A percentile compares a stretch with the other conserved stretches of the same genome.
These are phyloP conservation scores for Strix uralensis DNA, from an alignment of 2,113 vertebrate genomes.

Conservation along the genomic window DNA sequence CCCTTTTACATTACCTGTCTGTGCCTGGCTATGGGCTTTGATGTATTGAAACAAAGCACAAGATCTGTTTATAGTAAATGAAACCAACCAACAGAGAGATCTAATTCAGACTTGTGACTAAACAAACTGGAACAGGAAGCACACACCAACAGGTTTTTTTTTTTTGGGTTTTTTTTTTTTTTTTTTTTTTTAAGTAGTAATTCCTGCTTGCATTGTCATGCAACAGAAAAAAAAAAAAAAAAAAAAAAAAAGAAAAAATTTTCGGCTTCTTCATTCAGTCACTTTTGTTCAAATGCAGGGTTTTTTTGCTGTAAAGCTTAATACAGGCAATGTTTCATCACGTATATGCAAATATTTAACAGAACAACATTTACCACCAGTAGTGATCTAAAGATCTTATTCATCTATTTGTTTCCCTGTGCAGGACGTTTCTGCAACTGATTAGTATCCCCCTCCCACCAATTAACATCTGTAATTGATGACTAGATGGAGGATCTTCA, in stretches of 20 bases:
- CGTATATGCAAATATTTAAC: neutral
- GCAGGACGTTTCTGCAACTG: neutral
- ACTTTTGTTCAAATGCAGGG: neutral
- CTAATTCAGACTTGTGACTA: constrained; percentile 67
- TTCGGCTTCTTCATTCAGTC: neutral
- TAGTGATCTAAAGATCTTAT: neutral
- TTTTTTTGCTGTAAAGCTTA: neutral
- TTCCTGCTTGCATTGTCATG: constrained; percentile 72
- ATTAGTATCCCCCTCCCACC: neutral
- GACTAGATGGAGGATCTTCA: neutral
- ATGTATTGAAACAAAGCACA: constrained; percentile 58
- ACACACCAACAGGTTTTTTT: constrained; percentile 49
- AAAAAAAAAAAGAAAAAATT: neutral
- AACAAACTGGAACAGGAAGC: constrained; percentile 78
- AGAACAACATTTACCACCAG: neutral
- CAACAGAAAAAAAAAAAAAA: neutral
- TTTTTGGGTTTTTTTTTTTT: neutral
- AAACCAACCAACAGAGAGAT: constrained; percentile 60
- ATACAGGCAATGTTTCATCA: neutral
- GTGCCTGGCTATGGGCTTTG: constrained; percentile 51
- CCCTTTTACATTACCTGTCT: constrained; percentile 52
- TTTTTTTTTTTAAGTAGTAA: constrained; percentile 49
- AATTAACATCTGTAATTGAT: neutral
- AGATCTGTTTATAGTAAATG: constrained; percentile 60
- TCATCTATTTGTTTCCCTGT: neutral